Evolutionary conservation across 2,888 invertebrate genomes (phyloP).

Genomic region (Orchestes rusci): DNA sequence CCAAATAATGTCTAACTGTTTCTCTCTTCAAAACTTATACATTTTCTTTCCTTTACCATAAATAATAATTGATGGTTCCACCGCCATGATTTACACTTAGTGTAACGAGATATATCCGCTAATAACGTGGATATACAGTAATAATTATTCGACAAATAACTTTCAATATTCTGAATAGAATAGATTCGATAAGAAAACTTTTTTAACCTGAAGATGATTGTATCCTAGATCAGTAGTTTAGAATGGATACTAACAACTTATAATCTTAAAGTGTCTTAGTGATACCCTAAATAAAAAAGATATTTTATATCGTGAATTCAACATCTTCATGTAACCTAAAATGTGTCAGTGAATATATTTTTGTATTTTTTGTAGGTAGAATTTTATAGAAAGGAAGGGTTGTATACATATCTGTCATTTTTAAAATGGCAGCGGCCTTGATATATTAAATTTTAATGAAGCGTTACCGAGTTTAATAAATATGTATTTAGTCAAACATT

Average conservation of each 20-base stretch:
- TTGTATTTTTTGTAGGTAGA: conserved; percentile 42
- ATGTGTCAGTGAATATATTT: conserved; percentile 40
- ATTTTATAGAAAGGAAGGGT: conserved; percentile 24
- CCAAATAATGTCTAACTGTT: conserved; percentile 35
- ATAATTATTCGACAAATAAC: neutral
- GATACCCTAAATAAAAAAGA: conserved; percentile 23
- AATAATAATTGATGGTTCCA: no score
- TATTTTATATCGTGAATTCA: conserved; percentile 21
- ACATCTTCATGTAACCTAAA: conserved; percentile 21
- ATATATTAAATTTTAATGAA: no score
- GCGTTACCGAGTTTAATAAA: no score
- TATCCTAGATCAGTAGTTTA: neutral
- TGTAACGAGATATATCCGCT: no score
- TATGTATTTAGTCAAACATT: no score
- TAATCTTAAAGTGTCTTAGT: conserved; percentile 29
- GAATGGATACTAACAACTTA: conserved; percentile 7
- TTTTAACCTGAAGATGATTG: no score
- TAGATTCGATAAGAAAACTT: no score
- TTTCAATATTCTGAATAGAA: neutral
- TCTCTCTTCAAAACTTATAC: no score
- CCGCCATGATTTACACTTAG: no score
- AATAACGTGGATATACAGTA: neutral
- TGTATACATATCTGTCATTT: neutral
- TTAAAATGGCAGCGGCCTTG: neutral
- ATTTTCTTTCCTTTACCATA: no score